Evolutionary conservation across 2,888 invertebrate genomes (phyloP), one percentile per base, ranked within the genome.

Genomic region (Taphrorychus bicolor): DNA sequence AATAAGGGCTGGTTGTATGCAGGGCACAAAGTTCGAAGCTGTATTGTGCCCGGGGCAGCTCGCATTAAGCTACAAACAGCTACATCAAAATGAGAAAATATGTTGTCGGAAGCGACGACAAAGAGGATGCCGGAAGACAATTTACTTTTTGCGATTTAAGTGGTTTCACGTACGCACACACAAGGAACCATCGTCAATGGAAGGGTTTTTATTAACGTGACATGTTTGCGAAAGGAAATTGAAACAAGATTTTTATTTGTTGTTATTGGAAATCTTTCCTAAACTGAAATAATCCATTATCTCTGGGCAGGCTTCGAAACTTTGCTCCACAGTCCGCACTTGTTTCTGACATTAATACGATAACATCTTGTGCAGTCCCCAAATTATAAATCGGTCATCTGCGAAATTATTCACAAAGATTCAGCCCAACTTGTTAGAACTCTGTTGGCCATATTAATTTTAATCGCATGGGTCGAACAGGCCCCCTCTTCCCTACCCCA

Each of bases 71-170:
- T 24, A 59, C 67, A 67, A 67, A 62, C 67, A 62, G 67, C 52
- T 61, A 67, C 67, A 67, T 67, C 61, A 62, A 62, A 67, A 62
- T 62, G 45, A 54, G 45, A 67, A 67, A 62, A 67, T 58, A 67
- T 62, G 62, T 58, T 59, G 52, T 49, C 48, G 67, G 40, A 49
- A 59, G 40, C 48, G 42, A 52, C 53, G 41, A 51, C 57, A 58
- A 51, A 52, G 41, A 42, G n/a, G 57, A 24, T 32, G 51, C 40
- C 41, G 21, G 40, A 57, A 49, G 63, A 57, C 51, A 21, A 57
- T 63, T 41, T 57, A 19, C 57, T 57, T 57, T 41, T 45, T 42
- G 17, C 17, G 42, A 42, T 57, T 42, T 42, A 41, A 57, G 42
- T 42, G 42, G 22, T 17, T 24, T 53, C 32, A 19, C 51, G 22